A percentile compares a stretch with the other conserved stretches of the same genome.
Conservation (phyloP, 1,140 invertebrate species). For the Zeugodacus cucurbitae region DNA sequence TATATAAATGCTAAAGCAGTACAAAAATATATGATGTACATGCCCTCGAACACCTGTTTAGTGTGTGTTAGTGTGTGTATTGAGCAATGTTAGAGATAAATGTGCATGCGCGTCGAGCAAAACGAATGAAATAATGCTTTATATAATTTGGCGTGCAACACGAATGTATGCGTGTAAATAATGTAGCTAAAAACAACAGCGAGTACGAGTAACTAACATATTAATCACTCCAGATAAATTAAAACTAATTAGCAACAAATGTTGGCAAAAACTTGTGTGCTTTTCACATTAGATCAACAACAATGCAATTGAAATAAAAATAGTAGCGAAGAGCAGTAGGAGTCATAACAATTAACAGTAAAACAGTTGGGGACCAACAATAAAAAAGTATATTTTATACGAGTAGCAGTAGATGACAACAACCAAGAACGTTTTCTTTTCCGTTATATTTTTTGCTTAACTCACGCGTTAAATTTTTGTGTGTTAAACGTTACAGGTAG, state of each 20-base stretch:
- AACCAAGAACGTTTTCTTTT: no score
- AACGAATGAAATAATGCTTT: no score
- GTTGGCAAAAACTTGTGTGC: not conserved
- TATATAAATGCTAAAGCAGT: no score
- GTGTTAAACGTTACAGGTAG: no score
- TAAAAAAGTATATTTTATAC: not conserved
- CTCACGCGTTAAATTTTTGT: no score
- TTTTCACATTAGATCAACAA: not conserved
- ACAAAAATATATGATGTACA: no score
- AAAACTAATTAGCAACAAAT: slow-evolving; percentile 1
- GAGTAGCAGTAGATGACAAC: not conserved
- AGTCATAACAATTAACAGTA: not conserved
- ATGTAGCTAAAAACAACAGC: no score
- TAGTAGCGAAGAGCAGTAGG: not conserved
- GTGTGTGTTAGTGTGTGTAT: no score
- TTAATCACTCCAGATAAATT: slow-evolving; percentile 6
- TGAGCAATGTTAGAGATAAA: no score
- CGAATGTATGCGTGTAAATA: not conserved
- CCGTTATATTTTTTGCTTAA: no score
- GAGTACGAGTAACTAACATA: not conserved
- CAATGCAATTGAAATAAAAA: not conserved
- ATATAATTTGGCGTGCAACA: not conserved
- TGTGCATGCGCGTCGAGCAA: no score
- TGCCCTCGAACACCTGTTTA: no score
- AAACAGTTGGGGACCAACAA: not conserved